Conservation (phyloP, 92 coral and sea anemone genomes). For the Zoanthus gigantus region DNA sequence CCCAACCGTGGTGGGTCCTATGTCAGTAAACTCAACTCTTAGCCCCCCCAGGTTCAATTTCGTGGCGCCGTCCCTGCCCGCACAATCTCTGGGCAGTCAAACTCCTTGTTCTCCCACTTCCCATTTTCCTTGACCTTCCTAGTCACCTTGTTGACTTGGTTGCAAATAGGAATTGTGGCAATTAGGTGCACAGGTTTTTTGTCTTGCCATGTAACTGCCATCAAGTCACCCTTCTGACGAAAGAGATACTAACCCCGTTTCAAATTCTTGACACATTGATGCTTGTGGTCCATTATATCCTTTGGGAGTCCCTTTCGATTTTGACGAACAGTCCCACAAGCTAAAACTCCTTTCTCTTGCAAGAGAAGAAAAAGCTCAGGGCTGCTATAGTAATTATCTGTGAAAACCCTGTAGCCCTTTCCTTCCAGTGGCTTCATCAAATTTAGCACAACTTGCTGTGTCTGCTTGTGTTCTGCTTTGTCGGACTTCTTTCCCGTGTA, state of each 20-base stretch:
- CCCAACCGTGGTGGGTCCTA: no score
- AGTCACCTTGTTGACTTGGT: constrained; percentile 19
- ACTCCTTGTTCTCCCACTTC: neutral
- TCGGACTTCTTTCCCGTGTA: constrained; percentile 29
- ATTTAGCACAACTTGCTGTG: constrained; percentile 34
- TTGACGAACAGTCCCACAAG: constrained; percentile 59
- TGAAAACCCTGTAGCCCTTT: constrained; percentile 29
- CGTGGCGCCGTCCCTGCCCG: neutral
- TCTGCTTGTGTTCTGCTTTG: constrained; percentile 37
- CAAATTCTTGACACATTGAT: constrained; percentile 32
- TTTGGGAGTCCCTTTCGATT: constrained; percentile 48
- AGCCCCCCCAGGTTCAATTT: no score
- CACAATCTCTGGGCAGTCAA: neutral
- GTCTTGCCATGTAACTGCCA: constrained; percentile 64
- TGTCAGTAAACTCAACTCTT: no score
- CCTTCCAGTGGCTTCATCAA: constrained; percentile 34
- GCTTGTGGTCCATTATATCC: constrained; percentile 52
- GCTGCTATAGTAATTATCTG: constrained; percentile 63
- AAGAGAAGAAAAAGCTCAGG: constrained; percentile 41
- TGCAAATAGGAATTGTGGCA: constrained; percentile 30
- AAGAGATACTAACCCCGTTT: constrained; percentile 38
- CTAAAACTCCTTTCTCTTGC: constrained; percentile 38
- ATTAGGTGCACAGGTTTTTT: constrained; percentile 48
- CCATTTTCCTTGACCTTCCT: constrained; percentile 24
- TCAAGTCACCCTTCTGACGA: constrained; percentile 45